These are phyloP conservation scores for Sarcophaga caerulescens DNA, from an alignment of 2,888 invertebrate species.

Conservation along the genomic window DNA sequence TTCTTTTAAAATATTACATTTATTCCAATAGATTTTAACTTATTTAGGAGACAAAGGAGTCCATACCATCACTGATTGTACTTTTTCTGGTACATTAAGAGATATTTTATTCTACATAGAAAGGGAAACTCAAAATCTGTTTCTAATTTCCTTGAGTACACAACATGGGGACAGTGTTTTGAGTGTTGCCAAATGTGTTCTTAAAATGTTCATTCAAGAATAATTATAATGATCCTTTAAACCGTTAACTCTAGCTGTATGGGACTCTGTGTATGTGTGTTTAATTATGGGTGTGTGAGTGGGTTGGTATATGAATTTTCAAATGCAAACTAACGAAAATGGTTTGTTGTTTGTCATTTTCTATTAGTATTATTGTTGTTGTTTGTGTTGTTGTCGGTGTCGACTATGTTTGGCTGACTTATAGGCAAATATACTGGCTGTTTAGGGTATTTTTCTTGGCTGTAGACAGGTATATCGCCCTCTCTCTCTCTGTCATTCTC, in stretches of 20 bases:
- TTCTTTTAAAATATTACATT: too few relatives aligned
- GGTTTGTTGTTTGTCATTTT: neutral
- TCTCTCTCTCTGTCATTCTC: neutral
- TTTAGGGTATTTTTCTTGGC: neutral
- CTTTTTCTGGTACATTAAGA: too few relatives aligned
- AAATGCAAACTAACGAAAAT: constrained; percentile 10
- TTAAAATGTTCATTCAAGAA: constrained; percentile 14
- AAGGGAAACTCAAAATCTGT: neutral
- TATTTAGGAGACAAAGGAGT: too few relatives aligned
- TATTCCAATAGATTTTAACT: too few relatives aligned
- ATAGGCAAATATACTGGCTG: constrained; percentile 1
- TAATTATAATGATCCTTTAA: constrained; percentile 45
- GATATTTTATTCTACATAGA: too few relatives aligned
- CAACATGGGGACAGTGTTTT: neutral
- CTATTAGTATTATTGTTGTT: neutral
- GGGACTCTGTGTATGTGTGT: neutral
- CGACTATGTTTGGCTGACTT: neutral
- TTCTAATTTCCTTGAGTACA: neutral
- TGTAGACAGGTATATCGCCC: neutral
- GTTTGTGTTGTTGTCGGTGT: neutral
- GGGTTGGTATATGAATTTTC: neutral
- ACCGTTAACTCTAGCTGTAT: neutral
- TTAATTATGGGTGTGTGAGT: neutral
- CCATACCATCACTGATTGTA: too few relatives aligned
- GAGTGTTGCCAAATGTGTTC: neutral